Evolutionary conservation across 2,888 invertebrate genomes (phyloP).

Genomic region (Athrips mouffetella): DNA sequence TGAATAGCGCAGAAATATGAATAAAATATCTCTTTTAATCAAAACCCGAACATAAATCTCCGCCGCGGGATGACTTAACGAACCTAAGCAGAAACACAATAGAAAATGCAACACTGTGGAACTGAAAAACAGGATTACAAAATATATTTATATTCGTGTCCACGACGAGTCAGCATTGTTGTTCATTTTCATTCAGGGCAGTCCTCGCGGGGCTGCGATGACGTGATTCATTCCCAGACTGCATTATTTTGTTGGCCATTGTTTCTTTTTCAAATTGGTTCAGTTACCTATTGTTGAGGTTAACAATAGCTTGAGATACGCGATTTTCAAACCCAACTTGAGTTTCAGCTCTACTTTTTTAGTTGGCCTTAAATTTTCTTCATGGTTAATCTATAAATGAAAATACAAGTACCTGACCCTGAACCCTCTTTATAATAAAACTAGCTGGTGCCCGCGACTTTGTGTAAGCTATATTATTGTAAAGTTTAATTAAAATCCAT

Average conservation of each 20-base stretch:
- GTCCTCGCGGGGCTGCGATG: slow-evolving; percentile 53
- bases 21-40: not conserved
- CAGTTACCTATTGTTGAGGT: slow-evolving; percentile 63
- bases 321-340: slow-evolving; percentile 53
- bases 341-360: slow-evolving; percentile 26
- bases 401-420: too few relatives aligned
- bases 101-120: slow-evolving; percentile 5
- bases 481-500: too few relatives aligned
- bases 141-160: slow-evolving; percentile 41
- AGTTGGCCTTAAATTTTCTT: slow-evolving; percentile 3
- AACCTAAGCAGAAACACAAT: slow-evolving; percentile 13
- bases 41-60: slow-evolving; percentile 2
- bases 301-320: slow-evolving; percentile 63
- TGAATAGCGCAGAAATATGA: not conserved
- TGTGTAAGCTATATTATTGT: too few relatives aligned
- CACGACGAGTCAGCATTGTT: slow-evolving; percentile 51
- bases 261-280: slow-evolving; percentile 31
- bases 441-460: too few relatives aligned
- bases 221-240: slow-evolving; percentile 71
- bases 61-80: slow-evolving; percentile 6
- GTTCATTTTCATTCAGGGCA: slow-evolving; percentile 66
- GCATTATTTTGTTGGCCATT: slow-evolving; percentile 72
- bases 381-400: too few relatives aligned
- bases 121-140: slow-evolving; percentile 16
- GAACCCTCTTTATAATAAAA: too few relatives aligned